These are phyloP conservation scores for Trissolcus basalis DNA, from an alignment of 1,140 invertebrate species.

Conservation along the genomic window DNA sequence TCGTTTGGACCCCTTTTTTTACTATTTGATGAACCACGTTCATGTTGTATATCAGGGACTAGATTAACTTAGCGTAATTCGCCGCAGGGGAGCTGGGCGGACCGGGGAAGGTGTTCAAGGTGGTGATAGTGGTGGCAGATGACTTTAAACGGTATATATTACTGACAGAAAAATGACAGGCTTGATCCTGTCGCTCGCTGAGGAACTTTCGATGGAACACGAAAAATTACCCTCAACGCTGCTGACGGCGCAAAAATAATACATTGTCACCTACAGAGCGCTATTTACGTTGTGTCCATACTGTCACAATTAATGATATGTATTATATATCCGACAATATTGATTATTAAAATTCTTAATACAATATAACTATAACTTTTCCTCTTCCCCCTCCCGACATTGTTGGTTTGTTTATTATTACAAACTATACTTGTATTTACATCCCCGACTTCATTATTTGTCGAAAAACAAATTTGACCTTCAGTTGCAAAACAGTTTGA, in stretches of 20 bases:
- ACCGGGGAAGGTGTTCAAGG: slow-evolving; percentile 58
- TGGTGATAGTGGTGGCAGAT: slow-evolving; percentile 71
- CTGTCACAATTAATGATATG: slow-evolving; percentile 74
- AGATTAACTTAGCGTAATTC: slow-evolving; percentile 73
- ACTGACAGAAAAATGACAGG: slow-evolving; percentile 19
- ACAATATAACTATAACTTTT: slow-evolving; percentile 54
- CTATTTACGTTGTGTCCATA: slow-evolving; percentile 74
- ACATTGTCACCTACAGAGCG: slow-evolving; percentile 67
- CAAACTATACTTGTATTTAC: too few relatives aligned
- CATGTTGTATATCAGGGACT: slow-evolving; percentile 76
- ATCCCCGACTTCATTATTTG: too few relatives aligned
- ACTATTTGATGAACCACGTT: slow-evolving; percentile 70
- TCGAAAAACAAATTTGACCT: too few relatives aligned
- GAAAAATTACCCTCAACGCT: slow-evolving; percentile 42
- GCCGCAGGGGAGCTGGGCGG: slow-evolving; percentile 54
- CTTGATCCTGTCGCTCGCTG: slow-evolving; percentile 9
- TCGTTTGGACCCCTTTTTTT: slow-evolving; percentile 68
- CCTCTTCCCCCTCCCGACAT: neutral
- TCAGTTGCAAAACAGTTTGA: too few relatives aligned
- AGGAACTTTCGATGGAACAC: slow-evolving; percentile 32
- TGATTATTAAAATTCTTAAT: slow-evolving; percentile 76
- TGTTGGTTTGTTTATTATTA: too few relatives aligned
- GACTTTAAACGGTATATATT: slow-evolving; percentile 52
- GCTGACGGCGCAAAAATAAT: slow-evolving; percentile 43
- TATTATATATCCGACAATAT: slow-evolving; percentile 76